These are phyloP conservation scores for Epizoanthus stellaris DNA, from an alignment of 92 coral and sea anemone species.

Conservation along the genomic window DNA sequence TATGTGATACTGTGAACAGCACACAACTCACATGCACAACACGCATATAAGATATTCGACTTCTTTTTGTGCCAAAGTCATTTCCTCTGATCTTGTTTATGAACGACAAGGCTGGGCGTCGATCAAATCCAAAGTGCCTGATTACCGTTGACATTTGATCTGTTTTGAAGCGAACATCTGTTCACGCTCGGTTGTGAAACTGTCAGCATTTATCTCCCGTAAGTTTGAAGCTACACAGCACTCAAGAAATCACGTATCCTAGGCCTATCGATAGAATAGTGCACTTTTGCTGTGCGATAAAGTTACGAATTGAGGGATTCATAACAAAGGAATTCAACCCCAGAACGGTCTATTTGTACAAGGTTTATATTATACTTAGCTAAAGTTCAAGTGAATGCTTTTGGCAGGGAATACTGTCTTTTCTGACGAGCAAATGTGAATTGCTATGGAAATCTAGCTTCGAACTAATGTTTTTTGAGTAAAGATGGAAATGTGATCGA, in stretches of 20 bases:
- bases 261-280: not conserved
- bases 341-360: conserved; percentile 1
- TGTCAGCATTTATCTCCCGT: conserved; percentile 9
- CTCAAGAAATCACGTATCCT: not conserved
- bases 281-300: not conserved
- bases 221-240: not conserved
- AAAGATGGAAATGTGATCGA: not conserved
- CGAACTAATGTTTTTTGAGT: not conserved
- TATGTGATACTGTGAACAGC: not conserved
- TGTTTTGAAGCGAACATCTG: conserved; percentile 28
- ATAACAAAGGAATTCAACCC: conserved; percentile 7
- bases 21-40: no score
- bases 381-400: not conserved
- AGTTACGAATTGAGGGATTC: not conserved
- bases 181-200: conserved; percentile 4
- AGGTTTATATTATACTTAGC: not conserved
- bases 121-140: conserved; percentile 29
- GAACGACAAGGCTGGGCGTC: not conserved
- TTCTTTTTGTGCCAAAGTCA: not conserved
- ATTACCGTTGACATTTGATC: conserved; percentile 10
- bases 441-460: not conserved
- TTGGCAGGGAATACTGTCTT: not conserved
- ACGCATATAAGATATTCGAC: no score
- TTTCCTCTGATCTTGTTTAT: conserved; percentile 5
- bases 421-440: not conserved